These are phyloP conservation scores for Kryptopterus vitreolus DNA, from an alignment of 2,797 vertebrate species.

Conservation along the genomic window DNA sequence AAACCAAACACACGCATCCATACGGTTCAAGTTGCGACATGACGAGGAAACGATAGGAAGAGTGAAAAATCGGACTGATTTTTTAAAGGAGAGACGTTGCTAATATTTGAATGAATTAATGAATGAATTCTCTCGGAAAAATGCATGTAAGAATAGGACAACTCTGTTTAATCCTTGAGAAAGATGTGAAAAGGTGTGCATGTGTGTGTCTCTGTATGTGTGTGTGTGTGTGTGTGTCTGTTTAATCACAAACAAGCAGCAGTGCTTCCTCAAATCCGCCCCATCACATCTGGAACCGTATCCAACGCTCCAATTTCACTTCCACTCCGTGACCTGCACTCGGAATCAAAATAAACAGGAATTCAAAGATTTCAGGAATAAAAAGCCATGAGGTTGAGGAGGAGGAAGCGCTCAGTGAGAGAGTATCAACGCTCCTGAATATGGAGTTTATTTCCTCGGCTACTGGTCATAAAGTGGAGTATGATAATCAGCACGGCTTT, in stretches of 20 bases:
- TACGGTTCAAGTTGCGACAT: background rate
- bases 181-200: background rate
- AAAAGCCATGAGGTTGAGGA: background rate
- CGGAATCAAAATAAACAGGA: conserved; percentile 62
- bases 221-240: conserved; percentile 1
- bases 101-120: background rate
- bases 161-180: background rate
- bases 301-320: conserved; percentile 62
- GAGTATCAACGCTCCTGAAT: conserved; percentile 14
- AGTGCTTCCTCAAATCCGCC: conserved; percentile 50
- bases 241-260: conserved; percentile 61
- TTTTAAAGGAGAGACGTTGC: background rate
- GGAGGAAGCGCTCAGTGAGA: background rate
- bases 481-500: conserved; percentile 58
- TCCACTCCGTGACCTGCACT: conserved; percentile 66
- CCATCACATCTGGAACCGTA: conserved; percentile 68
- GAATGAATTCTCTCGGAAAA: background rate
- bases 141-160: background rate
- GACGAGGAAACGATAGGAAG: background rate
- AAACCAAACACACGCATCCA: background rate
- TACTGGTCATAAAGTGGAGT: conserved; percentile 52
- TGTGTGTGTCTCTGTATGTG: conserved; percentile 2
- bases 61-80: background rate
- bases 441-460: conserved; percentile 52
- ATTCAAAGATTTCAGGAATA: background rate